Evolutionary conservation across 2,797 vertebrate species (phyloP).

Genomic region (Garrulus glandarius): DNA sequence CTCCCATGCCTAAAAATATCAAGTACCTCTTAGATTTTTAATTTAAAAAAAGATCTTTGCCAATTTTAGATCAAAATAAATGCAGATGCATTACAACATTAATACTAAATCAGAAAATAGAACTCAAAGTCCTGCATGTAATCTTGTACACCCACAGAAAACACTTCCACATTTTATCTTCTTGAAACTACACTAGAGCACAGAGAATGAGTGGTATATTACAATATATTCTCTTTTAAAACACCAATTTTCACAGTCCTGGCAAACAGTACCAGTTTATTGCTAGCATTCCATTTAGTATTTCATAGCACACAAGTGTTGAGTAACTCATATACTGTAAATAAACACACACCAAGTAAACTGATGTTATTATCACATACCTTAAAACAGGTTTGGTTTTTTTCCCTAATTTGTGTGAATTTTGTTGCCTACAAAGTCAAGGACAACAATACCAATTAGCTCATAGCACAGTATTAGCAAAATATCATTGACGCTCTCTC

Average conservation of each 20-base stretch:
- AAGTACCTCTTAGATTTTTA: slow-evolving; percentile 22
- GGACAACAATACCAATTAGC: slow-evolving; percentile 4
- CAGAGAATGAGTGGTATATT: neutral
- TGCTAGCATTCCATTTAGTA: slow-evolving; percentile 28
- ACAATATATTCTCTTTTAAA: neutral
- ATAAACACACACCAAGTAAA: slow-evolving; percentile 62
- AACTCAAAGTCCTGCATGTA: neutral
- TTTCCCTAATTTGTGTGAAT: neutral
- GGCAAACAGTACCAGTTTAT: slow-evolving; percentile 23
- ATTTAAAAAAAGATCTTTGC: neutral
- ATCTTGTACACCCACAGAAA: neutral
- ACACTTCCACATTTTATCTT: neutral
- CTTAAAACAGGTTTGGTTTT: slow-evolving; percentile 55
- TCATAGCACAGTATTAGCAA: neutral
- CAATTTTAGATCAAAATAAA: neutral
- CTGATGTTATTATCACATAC: slow-evolving; percentile 43
- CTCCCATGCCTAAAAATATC: neutral
- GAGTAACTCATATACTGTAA: slow-evolving; percentile 15
- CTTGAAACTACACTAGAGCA: neutral
- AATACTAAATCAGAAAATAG: neutral
- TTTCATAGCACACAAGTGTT: neutral
- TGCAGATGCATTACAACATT: neutral
- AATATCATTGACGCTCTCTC: neutral
- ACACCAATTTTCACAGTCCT: slow-evolving; percentile 40
- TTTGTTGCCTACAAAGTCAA: slow-evolving; percentile 32